Percentiles rank a stretch among this genome's conserved stretches.
phyloP scores from a whole-genome alignment of 30 jellyfish, hydroid and myxozoan species.

The Catostylus mosaicus region DNA sequence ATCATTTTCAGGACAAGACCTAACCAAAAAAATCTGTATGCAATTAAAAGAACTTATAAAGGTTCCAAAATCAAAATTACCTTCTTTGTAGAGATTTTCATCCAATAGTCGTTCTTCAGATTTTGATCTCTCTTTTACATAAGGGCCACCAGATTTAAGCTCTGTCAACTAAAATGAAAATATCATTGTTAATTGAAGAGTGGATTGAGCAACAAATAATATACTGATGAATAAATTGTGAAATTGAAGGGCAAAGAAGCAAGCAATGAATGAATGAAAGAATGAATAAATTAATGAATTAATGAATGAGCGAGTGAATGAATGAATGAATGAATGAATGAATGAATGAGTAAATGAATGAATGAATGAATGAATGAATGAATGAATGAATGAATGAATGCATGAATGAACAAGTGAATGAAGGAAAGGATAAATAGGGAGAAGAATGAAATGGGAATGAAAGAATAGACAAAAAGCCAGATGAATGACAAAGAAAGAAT shows the following conservation, averaged over 20 bases:
- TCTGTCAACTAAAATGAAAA: constrained; percentile 40
- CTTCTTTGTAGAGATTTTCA: constrained; percentile 57
- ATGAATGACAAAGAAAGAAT: too few species aligned
- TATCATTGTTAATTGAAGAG: neutral
- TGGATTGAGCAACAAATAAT: neutral
- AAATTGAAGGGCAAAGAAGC: neutral
- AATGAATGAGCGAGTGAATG: constrained; percentile 1
- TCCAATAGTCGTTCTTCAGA: constrained; percentile 52
- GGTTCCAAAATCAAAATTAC: too few species aligned
- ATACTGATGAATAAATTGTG: neutral
- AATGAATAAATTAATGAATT: neutral
- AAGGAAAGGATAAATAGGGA: too few species aligned
- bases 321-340: constrained; percentile 2
- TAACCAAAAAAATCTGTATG: too few species aligned
- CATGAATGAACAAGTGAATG: too few species aligned
- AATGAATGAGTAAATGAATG: neutral
- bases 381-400: too few species aligned
- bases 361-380: neutral
- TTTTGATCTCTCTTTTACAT: constrained; percentile 57
- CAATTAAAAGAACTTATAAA: too few species aligned
- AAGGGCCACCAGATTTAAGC: constrained; percentile 59
- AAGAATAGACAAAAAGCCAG: too few species aligned
- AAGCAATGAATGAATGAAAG: constrained; percentile 3
- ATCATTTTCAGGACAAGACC: too few species aligned
- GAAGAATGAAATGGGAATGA: too few species aligned